Evolutionary conservation across 2,888 invertebrate genomes (phyloP).

Genomic region (Brenthis daphne): DNA sequence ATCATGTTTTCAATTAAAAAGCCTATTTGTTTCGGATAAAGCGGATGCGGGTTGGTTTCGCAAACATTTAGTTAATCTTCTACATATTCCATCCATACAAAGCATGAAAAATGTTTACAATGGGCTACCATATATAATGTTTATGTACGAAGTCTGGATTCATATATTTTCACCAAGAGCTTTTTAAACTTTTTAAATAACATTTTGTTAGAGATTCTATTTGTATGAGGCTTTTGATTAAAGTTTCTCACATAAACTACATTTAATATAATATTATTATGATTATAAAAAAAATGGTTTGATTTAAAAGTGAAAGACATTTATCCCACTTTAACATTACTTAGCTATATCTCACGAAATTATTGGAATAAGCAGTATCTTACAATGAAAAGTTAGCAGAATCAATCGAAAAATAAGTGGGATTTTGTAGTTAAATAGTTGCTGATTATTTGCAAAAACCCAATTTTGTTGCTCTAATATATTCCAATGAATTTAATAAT

Average conservation of each 20-base stretch:
- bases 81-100: conserved; percentile 13
- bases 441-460: too few species aligned
- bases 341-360: too few species aligned
- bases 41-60: conserved; percentile 14
- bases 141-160: conserved; percentile 5
- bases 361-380: too few species aligned
- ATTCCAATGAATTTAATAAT: too few species aligned
- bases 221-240: not conserved
- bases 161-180: conserved; percentile 10
- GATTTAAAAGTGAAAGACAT: too few species aligned
- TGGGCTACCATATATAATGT: conserved; percentile 8
- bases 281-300: too few species aligned
- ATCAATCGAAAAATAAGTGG: too few species aligned
- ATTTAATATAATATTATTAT: not conserved
- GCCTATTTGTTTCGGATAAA: conserved; percentile 23
- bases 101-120: conserved; percentile 17
- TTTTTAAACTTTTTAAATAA: conserved; percentile 14
- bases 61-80: conserved; percentile 19
- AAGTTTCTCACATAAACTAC: not conserved
- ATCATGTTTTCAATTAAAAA: conserved; percentile 17
- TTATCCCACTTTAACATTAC: too few species aligned
- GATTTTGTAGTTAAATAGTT: too few species aligned
- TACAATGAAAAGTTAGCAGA: too few species aligned
- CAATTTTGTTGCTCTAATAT: too few species aligned
- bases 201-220: conserved; percentile 10